Percentiles rank a stretch among this genome's conserved stretches.
Evolutionary conservation across 2,113 vertebrate genomes (phyloP).

Genomic region (Scalopus aquaticus): DNA sequence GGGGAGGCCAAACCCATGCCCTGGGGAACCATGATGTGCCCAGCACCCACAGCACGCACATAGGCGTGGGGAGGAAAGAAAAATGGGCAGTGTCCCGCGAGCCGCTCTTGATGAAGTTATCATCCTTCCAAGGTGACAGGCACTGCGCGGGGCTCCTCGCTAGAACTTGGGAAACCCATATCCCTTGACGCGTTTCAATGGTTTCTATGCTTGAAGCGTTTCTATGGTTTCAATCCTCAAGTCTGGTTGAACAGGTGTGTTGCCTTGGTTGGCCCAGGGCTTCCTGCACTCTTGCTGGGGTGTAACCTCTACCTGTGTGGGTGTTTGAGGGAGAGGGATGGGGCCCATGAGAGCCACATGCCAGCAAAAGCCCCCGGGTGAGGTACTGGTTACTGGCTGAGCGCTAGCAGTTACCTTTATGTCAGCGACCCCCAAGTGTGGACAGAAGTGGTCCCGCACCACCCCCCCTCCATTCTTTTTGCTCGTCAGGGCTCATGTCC

Average conservation of each 20-base stretch:
- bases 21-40: neutral
- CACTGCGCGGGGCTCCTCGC: neutral
- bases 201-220: too few species aligned
- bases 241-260: neutral
- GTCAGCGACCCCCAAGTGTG: neutral
- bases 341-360: rapidly evolving
- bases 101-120: neutral
- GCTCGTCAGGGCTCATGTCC: neutral
- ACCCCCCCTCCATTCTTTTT: neutral
- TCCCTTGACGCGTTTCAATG: neutral
- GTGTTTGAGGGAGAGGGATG: neutral
- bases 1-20: neutral
- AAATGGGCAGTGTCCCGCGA: neutral
- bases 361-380: neutral
- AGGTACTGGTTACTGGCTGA: neutral
- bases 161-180: neutral
- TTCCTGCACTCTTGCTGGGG: neutral
- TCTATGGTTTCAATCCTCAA: neutral
- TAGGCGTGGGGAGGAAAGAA: neutral
- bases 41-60: neutral
- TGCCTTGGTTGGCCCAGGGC: neutral
- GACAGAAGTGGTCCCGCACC: too few species aligned
- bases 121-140: neutral
- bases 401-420: neutral
- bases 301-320: neutral